Evolutionary conservation across 2,113 vertebrate species (phyloP).

Genomic region (Ancistrus triradiatus): DNA sequence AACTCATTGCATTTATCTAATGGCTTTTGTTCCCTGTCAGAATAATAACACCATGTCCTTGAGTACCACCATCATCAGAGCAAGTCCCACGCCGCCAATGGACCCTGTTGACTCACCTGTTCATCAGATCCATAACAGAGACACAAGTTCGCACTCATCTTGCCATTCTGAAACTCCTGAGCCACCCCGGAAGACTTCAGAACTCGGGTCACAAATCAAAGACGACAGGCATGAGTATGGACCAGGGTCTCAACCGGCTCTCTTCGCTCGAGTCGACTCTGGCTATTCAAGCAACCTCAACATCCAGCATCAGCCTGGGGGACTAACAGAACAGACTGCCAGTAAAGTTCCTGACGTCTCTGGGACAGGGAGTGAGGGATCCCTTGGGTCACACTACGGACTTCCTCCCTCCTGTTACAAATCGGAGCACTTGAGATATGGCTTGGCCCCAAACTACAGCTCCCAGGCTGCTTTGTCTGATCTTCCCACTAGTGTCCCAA

Average conservation of each 20-base stretch:
- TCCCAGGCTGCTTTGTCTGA: slow-evolving; percentile 46
- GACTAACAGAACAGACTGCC: slow-evolving; percentile 35
- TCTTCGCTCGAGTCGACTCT: slow-evolving; percentile 60
- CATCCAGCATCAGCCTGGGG: slow-evolving; percentile 55
- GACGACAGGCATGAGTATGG: slow-evolving; percentile 53
- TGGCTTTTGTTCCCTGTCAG: too few species aligned
- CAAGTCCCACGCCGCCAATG: slow-evolving; percentile 75
- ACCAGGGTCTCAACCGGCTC: slow-evolving; percentile 38
- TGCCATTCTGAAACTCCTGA: slow-evolving; percentile 4
- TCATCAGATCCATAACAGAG: slow-evolving; percentile 13
- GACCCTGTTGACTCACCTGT: slow-evolving; percentile 50
- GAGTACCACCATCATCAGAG: slow-evolving; percentile 85
- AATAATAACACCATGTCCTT: slow-evolving; percentile 69
- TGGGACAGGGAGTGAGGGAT: slow-evolving; percentile 19
- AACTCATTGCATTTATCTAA: too few species aligned
- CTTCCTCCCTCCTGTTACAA: slow-evolving; percentile 53
- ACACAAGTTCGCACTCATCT: slow-evolving; percentile 38
- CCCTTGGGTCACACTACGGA: slow-evolving; percentile 40
- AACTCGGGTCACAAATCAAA: slow-evolving; percentile 50
- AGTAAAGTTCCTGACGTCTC: slow-evolving; percentile 50
- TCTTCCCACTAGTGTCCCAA: slow-evolving; percentile 56
- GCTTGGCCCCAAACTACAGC: slow-evolving; percentile 51
- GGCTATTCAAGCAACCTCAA: slow-evolving; percentile 70
- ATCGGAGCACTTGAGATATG: slow-evolving; percentile 52
- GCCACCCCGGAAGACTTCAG: slow-evolving; percentile 34